Base-by-base conservation (phyloP, 2,888 invertebrate species). In the Drosophila ezoana region DNA sequence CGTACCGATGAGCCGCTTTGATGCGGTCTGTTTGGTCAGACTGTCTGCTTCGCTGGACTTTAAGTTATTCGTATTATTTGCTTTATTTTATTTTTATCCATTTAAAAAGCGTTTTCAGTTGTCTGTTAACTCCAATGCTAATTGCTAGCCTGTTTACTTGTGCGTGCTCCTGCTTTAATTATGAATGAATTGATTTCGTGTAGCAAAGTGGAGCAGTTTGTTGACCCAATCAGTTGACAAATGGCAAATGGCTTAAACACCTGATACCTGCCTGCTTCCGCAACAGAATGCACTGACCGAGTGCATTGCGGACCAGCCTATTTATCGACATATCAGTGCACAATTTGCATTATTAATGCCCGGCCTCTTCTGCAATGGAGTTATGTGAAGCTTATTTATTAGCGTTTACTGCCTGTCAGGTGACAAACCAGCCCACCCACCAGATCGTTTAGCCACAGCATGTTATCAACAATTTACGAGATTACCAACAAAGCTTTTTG, bases 221-320 rank as follows among this genome's bases (percentile, higher is more conserved):
- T 72, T 79, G 76, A 83, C 84, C 81, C 78, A 86, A 86, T 76
- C 86, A 86, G 52, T 72, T 59, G 71, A 60, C 67, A 76, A 68
- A 66, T 48, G 69, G 60, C 54, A 32, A 58, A 56, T 20, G 43
- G 61, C 76, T 69, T 69, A 72, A 77, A 65, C 75, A 69, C 58
- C 68, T 69, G 63, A 47, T 52, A 43, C 49, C 60, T 47, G 47
- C 20, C 54, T 52, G 47, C 38, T 28, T 23, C 38, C 40, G 16
- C 33, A n/a, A 23, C 18, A 37, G 41, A 52, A 45, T 23, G 35
- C 47, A 41, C 35, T 11, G 10, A 2, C 20, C 5, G 41, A 43
- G 41, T 14, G 35, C 54, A 37, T 37, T 54, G 54, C 37, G 38
- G 49, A 33, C 40, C 48, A 58, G 18, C 38, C 76, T 54, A 60